phyloP scores from a whole-genome alignment of 2,888 invertebrate genomes.

The Uloborus plumipes region DNA sequence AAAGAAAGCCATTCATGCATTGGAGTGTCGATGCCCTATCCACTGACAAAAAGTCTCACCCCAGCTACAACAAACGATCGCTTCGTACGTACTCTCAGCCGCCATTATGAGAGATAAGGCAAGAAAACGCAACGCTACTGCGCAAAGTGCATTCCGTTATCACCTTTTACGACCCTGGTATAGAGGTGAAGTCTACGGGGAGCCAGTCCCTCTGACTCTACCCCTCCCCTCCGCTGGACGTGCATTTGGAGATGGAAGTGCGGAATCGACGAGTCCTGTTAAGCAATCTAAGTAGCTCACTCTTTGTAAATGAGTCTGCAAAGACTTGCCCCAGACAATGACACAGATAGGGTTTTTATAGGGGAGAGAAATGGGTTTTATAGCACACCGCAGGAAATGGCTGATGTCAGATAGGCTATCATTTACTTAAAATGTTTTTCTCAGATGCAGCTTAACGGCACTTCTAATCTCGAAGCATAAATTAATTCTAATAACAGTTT shows the following conservation, averaged over 20 bases:
- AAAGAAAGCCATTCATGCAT: too few species aligned
- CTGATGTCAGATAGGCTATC: too few species aligned
- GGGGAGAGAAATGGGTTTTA: too few species aligned
- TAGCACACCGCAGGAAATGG: too few species aligned
- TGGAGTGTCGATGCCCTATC: too few species aligned
- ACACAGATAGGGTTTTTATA: too few species aligned
- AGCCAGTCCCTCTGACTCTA: conserved; percentile 3
- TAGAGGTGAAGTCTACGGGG: conserved; percentile 27
- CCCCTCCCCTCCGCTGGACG: not conserved
- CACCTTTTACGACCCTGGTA: conserved; percentile 34
- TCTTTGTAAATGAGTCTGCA: not conserved
- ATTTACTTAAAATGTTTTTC: too few species aligned
- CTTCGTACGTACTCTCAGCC: conserved; percentile 31
- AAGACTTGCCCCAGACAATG: too few species aligned
- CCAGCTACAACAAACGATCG: not conserved
- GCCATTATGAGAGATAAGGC: conserved; percentile 25
- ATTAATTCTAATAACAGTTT: too few species aligned
- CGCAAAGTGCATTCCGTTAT: conserved; percentile 13
- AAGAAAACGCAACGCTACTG: conserved; percentile 2
- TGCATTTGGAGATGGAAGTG: conserved; percentile 21
- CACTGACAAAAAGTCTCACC: not conserved
- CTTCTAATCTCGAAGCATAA: too few species aligned
- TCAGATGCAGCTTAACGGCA: too few species aligned
- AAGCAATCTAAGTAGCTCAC: conserved; percentile 31
- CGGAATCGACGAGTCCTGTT: conserved; percentile 9